These are phyloP conservation scores for Circaetus cinerascens DNA, from an alignment of 2,113 vertebrate species.

Conservation along the genomic window DNA sequence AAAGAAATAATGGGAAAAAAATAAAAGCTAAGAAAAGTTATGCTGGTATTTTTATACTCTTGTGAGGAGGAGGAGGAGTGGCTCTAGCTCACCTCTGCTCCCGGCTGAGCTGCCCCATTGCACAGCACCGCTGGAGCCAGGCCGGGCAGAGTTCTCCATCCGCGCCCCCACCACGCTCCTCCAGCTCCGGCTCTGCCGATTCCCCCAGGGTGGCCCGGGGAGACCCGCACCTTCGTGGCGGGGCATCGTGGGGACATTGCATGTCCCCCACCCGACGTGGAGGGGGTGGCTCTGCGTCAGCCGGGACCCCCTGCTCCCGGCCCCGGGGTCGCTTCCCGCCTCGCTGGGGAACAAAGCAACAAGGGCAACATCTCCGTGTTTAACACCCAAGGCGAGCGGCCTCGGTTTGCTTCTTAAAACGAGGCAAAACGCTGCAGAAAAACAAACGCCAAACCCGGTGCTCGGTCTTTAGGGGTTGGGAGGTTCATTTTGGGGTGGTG, in stretches of 20 bases:
- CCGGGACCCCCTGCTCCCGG: accelerated
- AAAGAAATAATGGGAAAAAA: neutral
- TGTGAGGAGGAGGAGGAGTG: conserved; percentile 45
- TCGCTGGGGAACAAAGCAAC: too few species aligned
- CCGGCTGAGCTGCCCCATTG: conserved; percentile 77
- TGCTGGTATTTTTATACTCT: conserved; percentile 82
- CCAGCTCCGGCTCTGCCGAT: neutral
- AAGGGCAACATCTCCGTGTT: neutral
- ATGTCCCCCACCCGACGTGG: accelerated
- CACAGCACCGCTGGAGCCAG: neutral
- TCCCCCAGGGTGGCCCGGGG: accelerated
- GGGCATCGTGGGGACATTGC: neutral
- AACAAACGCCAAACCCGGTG: neutral
- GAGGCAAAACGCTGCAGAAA: neutral
- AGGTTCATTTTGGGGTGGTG: neutral
- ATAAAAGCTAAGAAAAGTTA: neutral
- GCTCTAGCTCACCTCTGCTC: conserved; percentile 54
- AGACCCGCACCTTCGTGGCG: neutral
- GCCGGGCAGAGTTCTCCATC: neutral
- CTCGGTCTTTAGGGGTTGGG: neutral
- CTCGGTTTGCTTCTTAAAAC: neutral
- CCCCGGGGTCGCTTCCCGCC: accelerated
- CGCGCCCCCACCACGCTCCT: accelerated
- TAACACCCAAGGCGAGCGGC: neutral
- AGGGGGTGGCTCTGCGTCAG: neutral